A percentile compares a stretch with the other conserved stretches of the same genome.
phyloP scores from a whole-genome alignment of 2,888 invertebrate species.

The Pristionchus fissidentatus region DNA sequence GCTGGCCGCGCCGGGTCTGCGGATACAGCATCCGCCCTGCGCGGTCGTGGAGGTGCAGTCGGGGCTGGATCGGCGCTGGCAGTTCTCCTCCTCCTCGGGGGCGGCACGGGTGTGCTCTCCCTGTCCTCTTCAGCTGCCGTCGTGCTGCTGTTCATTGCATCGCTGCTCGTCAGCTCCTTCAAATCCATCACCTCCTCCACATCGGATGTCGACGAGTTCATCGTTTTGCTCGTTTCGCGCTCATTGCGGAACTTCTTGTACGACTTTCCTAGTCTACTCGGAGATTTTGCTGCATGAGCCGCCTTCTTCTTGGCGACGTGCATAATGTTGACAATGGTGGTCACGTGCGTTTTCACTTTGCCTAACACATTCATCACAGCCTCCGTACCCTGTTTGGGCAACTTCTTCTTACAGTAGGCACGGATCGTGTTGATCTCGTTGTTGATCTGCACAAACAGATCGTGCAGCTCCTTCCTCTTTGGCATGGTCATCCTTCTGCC shows the following conservation, averaged over 20 bases:
- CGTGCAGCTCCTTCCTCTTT: conserved; percentile 61
- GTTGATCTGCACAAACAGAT: conserved; percentile 69
- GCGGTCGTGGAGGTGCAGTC: conserved; percentile 32
- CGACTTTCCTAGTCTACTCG: not conserved
- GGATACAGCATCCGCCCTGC: not conserved
- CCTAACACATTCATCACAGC: conserved; percentile 68
- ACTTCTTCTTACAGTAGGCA: conserved; percentile 65
- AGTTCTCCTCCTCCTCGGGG: conserved; percentile 43
- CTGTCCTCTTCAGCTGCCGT: not conserved
- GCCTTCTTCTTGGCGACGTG: conserved; percentile 51
- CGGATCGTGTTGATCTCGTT: conserved; percentile 71
- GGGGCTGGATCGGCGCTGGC: conserved; percentile 43
- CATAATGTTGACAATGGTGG: conserved; percentile 60
- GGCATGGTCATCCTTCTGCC: not conserved
- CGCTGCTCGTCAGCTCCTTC: not conserved
- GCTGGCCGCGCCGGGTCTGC: not conserved
- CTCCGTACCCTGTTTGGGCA: conserved; percentile 66
- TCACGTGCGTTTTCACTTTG: conserved; percentile 61
- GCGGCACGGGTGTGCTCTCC: conserved; percentile 39
- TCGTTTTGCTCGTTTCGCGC: not conserved
- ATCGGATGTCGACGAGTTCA: not conserved
- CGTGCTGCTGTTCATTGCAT: conserved; percentile 24
- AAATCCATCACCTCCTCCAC: conserved; percentile 18
- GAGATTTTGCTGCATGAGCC: conserved; percentile 20
- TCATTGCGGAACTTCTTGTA: conserved; percentile 53